Percentiles rank a stretch among this genome's conserved stretches.
Evolutionary conservation across 2,888 invertebrate genomes (phyloP).

Genomic region (Pyralis farinalis): DNA sequence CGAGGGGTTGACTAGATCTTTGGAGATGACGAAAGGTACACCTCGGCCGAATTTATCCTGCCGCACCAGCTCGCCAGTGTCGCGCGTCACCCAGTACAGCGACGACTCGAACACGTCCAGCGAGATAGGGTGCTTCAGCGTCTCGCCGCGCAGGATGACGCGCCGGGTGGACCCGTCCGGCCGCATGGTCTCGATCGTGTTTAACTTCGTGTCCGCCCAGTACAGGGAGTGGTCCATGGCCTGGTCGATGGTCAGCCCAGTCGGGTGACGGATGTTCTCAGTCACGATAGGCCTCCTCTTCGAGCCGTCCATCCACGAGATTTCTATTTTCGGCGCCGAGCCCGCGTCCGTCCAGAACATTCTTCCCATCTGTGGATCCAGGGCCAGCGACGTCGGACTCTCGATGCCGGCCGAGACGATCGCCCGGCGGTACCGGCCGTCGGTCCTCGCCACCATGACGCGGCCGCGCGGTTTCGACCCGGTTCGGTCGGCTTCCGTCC

Average conservation of each 20-base stretch:
- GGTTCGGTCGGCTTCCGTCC: slow-evolving; percentile 92
- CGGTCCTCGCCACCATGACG: slow-evolving; percentile 93
- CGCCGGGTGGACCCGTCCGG: slow-evolving; percentile 90
- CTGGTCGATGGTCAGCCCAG: slow-evolving; percentile 94
- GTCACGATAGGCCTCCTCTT: slow-evolving; percentile 90
- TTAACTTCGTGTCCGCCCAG: slow-evolving; percentile 97
- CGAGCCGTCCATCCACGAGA: slow-evolving; percentile 98
- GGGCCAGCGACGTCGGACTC: slow-evolving; percentile 92
- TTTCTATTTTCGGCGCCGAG: slow-evolving; percentile 94
- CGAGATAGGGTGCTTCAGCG: slow-evolving; percentile 89
- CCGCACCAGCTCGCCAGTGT: slow-evolving; percentile 91
- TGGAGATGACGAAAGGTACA: slow-evolving; percentile 90
- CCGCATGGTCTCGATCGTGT: slow-evolving; percentile 92
- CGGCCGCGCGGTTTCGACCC: slow-evolving; percentile 88
- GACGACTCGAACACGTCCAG: slow-evolving; percentile 97
- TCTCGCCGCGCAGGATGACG: slow-evolving; percentile 86
- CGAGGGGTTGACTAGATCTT: slow-evolving; percentile 92
- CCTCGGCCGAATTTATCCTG: slow-evolving; percentile 99
- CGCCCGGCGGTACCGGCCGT: slow-evolving; percentile 93
- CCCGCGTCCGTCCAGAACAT: slow-evolving; percentile 98
- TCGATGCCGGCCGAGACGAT: slow-evolving; percentile 90
- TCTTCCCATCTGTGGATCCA: slow-evolving; percentile 92
- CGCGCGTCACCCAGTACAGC: slow-evolving; percentile 95
- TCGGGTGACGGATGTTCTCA: slow-evolving; percentile 91
- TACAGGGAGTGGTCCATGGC: slow-evolving; percentile 94